These are phyloP conservation scores for Sarcophaga variegata DNA, from an alignment of 2,888 invertebrate species.

Conservation along the genomic window DNA sequence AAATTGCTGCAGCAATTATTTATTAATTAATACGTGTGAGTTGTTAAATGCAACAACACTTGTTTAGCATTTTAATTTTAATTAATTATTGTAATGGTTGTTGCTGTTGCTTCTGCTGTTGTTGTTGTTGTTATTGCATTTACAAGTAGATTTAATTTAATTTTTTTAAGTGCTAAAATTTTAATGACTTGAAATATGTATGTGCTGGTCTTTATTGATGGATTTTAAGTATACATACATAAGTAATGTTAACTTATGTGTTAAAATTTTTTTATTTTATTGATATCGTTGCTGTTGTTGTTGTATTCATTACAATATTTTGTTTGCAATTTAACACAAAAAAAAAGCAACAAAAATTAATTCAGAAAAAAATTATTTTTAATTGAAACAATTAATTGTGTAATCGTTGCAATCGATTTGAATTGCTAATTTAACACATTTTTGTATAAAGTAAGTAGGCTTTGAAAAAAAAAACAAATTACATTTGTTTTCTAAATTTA, in stretches of 20 bases:
- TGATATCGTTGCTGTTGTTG: not conserved
- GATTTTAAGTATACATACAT: too few relatives aligned
- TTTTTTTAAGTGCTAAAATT: not conserved
- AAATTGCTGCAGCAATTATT: constrained; percentile 19
- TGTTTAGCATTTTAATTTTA: constrained; percentile 45
- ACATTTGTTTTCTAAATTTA: not conserved
- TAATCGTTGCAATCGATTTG: not conserved
- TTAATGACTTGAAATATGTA: not conserved
- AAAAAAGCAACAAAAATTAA: too few relatives aligned
- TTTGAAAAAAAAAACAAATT: too few relatives aligned
- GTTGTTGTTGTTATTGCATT: not conserved
- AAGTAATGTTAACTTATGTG: not conserved
- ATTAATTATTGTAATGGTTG: constrained; percentile 40
- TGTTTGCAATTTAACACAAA: not conserved
- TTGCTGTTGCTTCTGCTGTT: not conserved
- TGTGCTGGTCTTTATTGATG: too few relatives aligned
- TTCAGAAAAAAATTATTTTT: not conserved
- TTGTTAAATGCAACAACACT: constrained; percentile 40
- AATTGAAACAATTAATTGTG: not conserved
- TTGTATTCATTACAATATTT: not conserved
- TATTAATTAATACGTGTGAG: constrained; percentile 37
- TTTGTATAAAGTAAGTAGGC: not conserved
- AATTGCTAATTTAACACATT: not conserved
- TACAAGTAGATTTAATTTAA: constrained; percentile 1
- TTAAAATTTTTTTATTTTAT: not conserved